These are phyloP conservation scores for Galemys pyrenaicus DNA, from an alignment of 2,113 vertebrate species.

Conservation along the genomic window DNA sequence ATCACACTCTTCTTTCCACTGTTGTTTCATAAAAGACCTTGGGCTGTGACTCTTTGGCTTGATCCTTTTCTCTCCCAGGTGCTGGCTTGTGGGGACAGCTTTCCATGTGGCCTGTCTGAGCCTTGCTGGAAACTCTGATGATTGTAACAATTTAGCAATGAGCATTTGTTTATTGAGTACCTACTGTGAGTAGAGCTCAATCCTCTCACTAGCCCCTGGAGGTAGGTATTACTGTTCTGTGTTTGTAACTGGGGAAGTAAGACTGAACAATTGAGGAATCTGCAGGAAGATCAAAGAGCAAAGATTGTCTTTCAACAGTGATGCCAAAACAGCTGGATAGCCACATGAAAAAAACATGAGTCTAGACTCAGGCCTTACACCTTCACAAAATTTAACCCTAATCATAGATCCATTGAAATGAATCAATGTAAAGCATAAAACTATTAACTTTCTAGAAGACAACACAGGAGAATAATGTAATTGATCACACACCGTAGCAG, in stretches of 20 bases:
- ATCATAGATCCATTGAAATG: not conserved
- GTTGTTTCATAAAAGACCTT: not conserved
- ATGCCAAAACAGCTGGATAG: not conserved
- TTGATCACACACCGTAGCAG: not conserved
- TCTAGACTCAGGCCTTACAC: not conserved
- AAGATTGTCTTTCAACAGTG: not conserved
- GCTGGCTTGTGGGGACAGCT: not conserved
- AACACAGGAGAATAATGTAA: not conserved
- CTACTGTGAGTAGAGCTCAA: not conserved
- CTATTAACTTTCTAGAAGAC: not conserved
- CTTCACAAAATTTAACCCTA: not conserved
- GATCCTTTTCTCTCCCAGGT: not conserved
- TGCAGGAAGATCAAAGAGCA: not conserved
- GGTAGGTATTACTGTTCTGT: not conserved
- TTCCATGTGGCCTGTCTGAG: not conserved
- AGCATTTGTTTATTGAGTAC: not conserved
- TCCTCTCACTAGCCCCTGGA: not conserved
- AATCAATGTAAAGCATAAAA: not conserved
- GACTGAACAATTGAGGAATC: not conserved
- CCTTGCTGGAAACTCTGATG: not conserved
- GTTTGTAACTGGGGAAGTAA: not conserved
- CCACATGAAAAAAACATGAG: not conserved
- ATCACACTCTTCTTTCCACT: not conserved
- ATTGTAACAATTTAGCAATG: not conserved
- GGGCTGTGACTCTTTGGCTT: not conserved